Conservation (phyloP, 2,797 vertebrate species). For the Bradypodion pumilum region DNA sequence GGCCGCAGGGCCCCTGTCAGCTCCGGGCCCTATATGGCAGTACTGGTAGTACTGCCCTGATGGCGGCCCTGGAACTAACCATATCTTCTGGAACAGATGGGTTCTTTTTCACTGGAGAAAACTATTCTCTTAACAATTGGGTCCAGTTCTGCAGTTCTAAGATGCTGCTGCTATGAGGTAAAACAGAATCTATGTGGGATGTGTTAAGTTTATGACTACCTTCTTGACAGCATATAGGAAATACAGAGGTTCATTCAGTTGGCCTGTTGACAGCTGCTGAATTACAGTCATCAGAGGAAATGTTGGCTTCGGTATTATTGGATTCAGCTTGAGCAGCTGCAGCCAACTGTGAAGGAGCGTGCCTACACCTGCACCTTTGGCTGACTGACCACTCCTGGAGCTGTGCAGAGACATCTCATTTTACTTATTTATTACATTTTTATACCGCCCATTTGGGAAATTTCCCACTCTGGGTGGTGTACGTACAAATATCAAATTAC, state of each 20-base stretch:
- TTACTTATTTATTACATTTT: too few relatives aligned
- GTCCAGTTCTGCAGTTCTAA: too few relatives aligned
- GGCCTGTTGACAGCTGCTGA: conserved; percentile 15
- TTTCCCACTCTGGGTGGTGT: too few relatives aligned
- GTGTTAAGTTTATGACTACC: conserved; percentile 57
- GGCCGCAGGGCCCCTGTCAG: too few relatives aligned
- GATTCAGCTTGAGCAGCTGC: not conserved
- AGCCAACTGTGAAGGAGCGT: not conserved
- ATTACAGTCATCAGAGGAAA: conserved; percentile 35
- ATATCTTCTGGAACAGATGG: conserved; percentile 59
- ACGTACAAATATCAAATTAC: too few relatives aligned
- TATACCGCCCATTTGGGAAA: too few relatives aligned
- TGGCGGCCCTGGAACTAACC: too few relatives aligned
- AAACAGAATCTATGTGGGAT: conserved; percentile 52
- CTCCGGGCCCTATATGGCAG: too few relatives aligned
- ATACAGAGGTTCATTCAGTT: conserved; percentile 53
- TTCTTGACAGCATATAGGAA: conserved; percentile 56
- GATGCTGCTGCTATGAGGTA: conserved; percentile 53
- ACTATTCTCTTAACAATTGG: conserved; percentile 36
- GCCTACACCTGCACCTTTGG: conserved; percentile 18
- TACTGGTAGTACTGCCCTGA: too few relatives aligned
- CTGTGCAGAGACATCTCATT: not conserved
- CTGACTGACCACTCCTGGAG: not conserved
- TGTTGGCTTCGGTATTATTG: conserved; percentile 5
- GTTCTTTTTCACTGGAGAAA: not conserved